phyloP scores from a whole-genome alignment of 2,888 invertebrate species.

The Drosophila melanocephala region DNA sequence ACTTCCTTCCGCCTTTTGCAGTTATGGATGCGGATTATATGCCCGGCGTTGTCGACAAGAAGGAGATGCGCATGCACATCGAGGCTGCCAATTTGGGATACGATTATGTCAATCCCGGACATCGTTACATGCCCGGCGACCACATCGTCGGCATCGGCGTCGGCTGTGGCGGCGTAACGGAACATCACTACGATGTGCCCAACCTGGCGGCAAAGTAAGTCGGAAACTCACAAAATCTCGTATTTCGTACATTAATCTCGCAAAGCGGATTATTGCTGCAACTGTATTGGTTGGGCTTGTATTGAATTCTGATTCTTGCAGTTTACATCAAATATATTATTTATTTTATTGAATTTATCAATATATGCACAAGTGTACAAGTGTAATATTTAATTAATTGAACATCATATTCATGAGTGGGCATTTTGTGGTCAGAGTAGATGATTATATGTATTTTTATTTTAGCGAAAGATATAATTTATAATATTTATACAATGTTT shows the following conservation, averaged over 20 bases:
- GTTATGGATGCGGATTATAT: conserved; percentile 96
- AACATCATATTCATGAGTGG: background rate
- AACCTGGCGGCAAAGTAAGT: conserved; percentile 90
- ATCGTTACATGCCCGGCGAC: conserved; percentile 80
- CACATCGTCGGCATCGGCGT: conserved; percentile 83
- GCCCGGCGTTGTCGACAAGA: conserved; percentile 92
- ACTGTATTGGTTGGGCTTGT: conserved; percentile 5
- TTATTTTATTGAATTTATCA: background rate
- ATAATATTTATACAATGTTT: background rate
- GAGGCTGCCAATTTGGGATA: conserved; percentile 90
- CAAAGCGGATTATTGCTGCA: conserved; percentile 30
- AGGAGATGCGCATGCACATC: conserved; percentile 87
- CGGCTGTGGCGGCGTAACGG: conserved; percentile 86
- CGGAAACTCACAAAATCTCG: conserved; percentile 12
- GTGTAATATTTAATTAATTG: background rate
- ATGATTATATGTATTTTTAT: background rate
- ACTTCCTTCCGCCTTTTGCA: conserved; percentile 78
- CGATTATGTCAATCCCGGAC: conserved; percentile 90
- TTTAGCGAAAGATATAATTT: background rate
- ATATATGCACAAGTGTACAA: background rate
- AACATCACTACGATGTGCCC: conserved; percentile 96
- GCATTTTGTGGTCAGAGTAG: background rate
- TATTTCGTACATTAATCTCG: conserved; percentile 23
- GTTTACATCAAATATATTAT: conserved; percentile 1
- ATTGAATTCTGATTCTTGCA: conserved; percentile 4